phyloP scores from a whole-genome alignment of 2,888 invertebrate genomes.

The Amphipyra tragopoginis region DNA sequence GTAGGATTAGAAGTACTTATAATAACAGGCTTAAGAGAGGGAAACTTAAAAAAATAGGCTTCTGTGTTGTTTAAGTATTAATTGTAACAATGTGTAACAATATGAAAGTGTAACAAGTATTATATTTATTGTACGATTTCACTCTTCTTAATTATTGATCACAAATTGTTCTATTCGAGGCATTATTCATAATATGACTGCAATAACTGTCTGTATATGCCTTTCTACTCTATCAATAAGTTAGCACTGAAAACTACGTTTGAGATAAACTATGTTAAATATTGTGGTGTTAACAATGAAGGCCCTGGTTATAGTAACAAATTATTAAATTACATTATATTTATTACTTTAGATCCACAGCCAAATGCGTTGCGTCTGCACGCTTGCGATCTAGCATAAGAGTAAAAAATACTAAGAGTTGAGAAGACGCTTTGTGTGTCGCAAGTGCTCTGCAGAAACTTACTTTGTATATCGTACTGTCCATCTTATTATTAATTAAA shows the following conservation, averaged over 20 bases:
- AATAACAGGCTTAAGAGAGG: constrained; percentile 73
- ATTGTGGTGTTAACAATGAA: constrained; percentile 72
- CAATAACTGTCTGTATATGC: constrained; percentile 72
- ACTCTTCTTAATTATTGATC: constrained; percentile 84
- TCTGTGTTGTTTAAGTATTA: constrained; percentile 81
- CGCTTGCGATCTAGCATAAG: constrained; percentile 65
- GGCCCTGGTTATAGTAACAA: constrained; percentile 69
- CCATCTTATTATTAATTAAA: constrained; percentile 78
- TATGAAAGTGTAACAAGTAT: constrained; percentile 86
- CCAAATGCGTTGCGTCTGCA: constrained; percentile 77
- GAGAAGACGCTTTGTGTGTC: constrained; percentile 84
- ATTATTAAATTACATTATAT: constrained; percentile 63
- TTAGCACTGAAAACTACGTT: constrained; percentile 64
- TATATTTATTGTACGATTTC: constrained; percentile 87
- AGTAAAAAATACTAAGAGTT: constrained; percentile 61
- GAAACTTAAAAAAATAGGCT: constrained; percentile 84
- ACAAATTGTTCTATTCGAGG: constrained; percentile 80
- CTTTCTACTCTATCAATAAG: constrained; percentile 70
- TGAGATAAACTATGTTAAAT: constrained; percentile 63
- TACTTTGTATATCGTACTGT: constrained; percentile 86
- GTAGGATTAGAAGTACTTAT: constrained; percentile 66
- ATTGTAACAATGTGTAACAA: constrained; percentile 86
- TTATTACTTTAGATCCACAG: constrained; percentile 76
- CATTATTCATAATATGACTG: constrained; percentile 75
- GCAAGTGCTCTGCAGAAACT: constrained; percentile 85